Percentiles rank a stretch among this genome's conserved stretches.
Conservation (phyloP, 1,140 invertebrate genomes). For the Helicoverpa armigera region DNA sequence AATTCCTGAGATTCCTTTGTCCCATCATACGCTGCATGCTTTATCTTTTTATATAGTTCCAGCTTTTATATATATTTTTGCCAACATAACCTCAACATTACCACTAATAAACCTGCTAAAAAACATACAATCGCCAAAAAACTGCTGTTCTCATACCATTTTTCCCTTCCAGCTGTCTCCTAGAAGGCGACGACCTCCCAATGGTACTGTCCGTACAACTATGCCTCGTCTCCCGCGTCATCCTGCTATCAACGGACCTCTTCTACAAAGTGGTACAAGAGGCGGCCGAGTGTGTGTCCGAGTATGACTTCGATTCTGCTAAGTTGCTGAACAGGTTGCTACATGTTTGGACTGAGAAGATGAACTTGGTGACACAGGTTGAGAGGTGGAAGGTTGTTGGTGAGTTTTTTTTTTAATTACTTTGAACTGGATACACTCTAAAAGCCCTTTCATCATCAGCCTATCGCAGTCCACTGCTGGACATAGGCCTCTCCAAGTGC, state of each 20-base stretch:
- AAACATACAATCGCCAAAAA: no score
- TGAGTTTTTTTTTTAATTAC: conserved; percentile 58
- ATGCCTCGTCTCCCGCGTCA: conserved; percentile 91
- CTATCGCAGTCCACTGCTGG: no score
- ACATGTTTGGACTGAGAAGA: conserved; percentile 92
- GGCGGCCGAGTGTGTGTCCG: conserved; percentile 84
- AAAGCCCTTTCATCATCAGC: no score
- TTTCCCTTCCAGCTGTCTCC: conserved; percentile 85
- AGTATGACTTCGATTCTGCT: conserved; percentile 83
- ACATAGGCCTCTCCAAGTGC: no score
- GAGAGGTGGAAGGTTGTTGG: conserved; percentile 94
- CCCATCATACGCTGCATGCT: no score
- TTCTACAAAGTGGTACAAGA: conserved; percentile 90
- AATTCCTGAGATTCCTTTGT: no score
- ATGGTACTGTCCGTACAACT: conserved; percentile 93
- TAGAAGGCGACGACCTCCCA: conserved; percentile 89
- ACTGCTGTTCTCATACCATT: no score
- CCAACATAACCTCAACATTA: no score
- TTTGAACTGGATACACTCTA: background rate
- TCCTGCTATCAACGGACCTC: conserved; percentile 91
- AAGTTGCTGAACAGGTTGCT: conserved; percentile 91
- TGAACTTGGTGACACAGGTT: conserved; percentile 91
- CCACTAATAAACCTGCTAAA: no score
- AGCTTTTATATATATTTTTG: no score
- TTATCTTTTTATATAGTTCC: no score